Percentiles rank a stretch among this genome's conserved stretches.
These are phyloP conservation scores for Dugesia japonica DNA, from an alignment of 2,888 invertebrate species.

Conservation along the genomic window DNA sequence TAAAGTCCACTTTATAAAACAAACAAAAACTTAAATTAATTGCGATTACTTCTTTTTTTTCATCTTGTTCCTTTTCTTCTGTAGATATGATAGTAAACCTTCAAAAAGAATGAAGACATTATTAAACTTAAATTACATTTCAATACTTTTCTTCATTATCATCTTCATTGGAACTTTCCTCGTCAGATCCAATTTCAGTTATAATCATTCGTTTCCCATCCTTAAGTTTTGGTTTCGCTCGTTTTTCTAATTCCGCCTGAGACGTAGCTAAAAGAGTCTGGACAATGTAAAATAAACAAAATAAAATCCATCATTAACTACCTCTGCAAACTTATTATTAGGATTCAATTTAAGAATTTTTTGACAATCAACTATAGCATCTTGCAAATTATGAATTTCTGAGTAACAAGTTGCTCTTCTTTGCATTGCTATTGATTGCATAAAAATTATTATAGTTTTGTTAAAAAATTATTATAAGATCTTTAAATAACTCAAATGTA, in stretches of 20 bases:
- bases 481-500: too few species aligned
- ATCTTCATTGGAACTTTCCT: background rate
- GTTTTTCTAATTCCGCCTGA: background rate
- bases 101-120: too few species aligned
- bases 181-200: background rate
- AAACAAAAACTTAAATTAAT: too few species aligned
- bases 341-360: background rate
- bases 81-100: background rate
- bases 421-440: background rate
- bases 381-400: background rate
- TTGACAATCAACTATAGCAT: background rate
- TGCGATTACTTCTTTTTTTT: background rate
- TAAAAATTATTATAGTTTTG: too few species aligned
- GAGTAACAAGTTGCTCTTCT: background rate
- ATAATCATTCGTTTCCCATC: slow-evolving; percentile 2
- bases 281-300: background rate
- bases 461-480: too few species aligned
- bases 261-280: background rate
- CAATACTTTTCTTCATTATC: background rate
- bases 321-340: slow-evolving; percentile 3
- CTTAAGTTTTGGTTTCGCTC: slow-evolving; percentile 5
- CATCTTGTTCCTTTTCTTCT: background rate
- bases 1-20: too few species aligned
- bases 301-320: background rate
- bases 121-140: too few species aligned